A percentile compares a stretch with the other conserved stretches of the same genome.
Conservation (phyloP, 2,797 vertebrate genomes). For the Microctenopoma lineatum region DNA sequence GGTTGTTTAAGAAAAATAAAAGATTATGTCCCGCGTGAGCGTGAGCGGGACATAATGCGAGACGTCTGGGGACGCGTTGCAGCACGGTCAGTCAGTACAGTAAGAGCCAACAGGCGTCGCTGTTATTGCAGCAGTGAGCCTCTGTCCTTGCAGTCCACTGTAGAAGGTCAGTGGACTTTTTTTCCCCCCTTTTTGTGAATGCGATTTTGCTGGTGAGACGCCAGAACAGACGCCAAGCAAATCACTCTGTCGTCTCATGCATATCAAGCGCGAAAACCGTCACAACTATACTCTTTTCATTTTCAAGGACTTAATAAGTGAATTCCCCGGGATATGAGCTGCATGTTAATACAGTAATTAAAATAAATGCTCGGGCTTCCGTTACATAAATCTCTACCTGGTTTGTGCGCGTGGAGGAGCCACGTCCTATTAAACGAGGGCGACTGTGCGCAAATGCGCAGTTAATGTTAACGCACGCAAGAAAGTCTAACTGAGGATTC, state of each 20-base stretch:
- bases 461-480: background rate
- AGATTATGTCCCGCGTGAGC: background rate
- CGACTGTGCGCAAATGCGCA: slow-evolving; percentile 31
- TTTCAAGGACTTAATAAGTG: slow-evolving; percentile 11
- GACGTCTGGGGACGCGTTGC: background rate
- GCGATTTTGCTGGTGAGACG: slow-evolving; percentile 59
- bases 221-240: slow-evolving; percentile 57
- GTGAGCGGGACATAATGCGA: background rate
- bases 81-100: slow-evolving; percentile 18
- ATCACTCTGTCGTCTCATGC: slow-evolving; percentile 38
- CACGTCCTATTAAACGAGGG: background rate
- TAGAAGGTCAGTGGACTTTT: slow-evolving; percentile 68
- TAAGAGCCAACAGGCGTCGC: slow-evolving; percentile 73
- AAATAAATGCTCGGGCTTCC: slow-evolving; percentile 17
- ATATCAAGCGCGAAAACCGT: slow-evolving; percentile 24
- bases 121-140: slow-evolving; percentile 64
- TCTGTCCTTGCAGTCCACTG: slow-evolving; percentile 70
- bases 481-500: background rate
- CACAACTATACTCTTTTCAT: slow-evolving; percentile 21
- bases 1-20: background rate
- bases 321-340: slow-evolving; percentile 13
- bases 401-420: background rate
- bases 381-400: slow-evolving; percentile 27
- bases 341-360: slow-evolving; percentile 11
- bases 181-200: slow-evolving; percentile 35